Base-by-base conservation (phyloP, 1,140 invertebrate species). In the Gyrodactylus salaris region DNA sequence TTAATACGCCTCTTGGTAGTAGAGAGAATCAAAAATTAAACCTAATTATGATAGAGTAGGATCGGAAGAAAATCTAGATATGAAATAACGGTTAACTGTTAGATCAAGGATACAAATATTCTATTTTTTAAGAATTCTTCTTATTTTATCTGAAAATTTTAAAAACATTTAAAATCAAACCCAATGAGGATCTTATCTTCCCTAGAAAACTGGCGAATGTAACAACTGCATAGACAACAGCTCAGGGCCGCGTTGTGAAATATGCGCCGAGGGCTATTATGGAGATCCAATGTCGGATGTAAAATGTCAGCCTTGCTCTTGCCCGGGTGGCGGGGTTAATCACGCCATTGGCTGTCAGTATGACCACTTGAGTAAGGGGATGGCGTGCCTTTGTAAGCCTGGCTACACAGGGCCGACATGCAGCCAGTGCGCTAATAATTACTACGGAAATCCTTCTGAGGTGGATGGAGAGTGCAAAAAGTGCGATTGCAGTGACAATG, bases 181-280 rank as follows among this genome's bases (percentile, higher is more conserved):
- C n/a, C n/a, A n/a, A n/a, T n/a, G n/a, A n/a, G n/a, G n/a, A n/a
- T n/a, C n/a, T n/a, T n/a, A n/a, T n/a, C n/a, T n/a, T n/a, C n/a
- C n/a, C n/a, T 54, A 54, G 34, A 54, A 54, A 54, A 54, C 34
- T 16, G 34, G 34, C 7, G 34, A 54, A 54, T 54, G 34, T n/a
- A 54, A 54, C 34, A 54, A 93, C 77, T 98, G 95, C 79, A 86
- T 91, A 76, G 87, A 98, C 80, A 93, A 97, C 78, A 98, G 94
- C 0, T 87, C 86, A 24, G 94, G 95, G 19, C 87, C 89, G 73
- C 92, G 92, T 78, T 98, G 93, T 79, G 90, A 96, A 77, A 83
- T 87, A 0, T 98, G 94, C 80, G 86, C 86, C 20, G 84, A 87
- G 75, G 93, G 93, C 73, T 98, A 85, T 82, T 97, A 96, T 79